A percentile compares a stretch with the other conserved stretches of the same genome.
Evolutionary conservation across 2,888 invertebrate species (phyloP).

Genomic region (Meteorus cinctellus): DNA sequence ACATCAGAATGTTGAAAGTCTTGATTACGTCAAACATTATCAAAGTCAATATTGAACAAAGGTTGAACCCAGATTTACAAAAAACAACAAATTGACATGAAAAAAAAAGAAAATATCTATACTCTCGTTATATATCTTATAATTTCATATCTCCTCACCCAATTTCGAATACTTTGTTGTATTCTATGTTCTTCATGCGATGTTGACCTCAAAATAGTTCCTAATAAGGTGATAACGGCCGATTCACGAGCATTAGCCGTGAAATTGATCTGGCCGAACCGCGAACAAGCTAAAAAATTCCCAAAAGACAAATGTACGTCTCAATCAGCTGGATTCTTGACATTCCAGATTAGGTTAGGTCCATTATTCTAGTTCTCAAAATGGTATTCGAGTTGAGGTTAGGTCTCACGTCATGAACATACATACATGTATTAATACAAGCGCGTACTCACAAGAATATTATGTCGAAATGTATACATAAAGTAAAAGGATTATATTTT

Average conservation of each 20-base stretch:
- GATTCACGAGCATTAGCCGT: too few relatives aligned
- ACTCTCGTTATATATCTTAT: too few relatives aligned
- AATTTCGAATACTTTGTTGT: too few relatives aligned
- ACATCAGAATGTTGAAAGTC: background rate
- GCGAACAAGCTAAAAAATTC: background rate
- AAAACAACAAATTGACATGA: background rate
- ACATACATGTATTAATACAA: too few relatives aligned
- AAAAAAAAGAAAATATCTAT: background rate
- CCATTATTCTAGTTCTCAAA: background rate
- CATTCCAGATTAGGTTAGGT: conserved; percentile 1
- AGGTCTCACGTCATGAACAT: background rate
- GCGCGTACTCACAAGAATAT: too few relatives aligned
- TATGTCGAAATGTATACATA: too few relatives aligned
- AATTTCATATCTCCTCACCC: too few relatives aligned
- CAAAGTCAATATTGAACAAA: background rate
- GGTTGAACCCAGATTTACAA: background rate
- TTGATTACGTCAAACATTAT: background rate
- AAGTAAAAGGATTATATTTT: too few relatives aligned
- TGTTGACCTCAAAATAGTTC: too few relatives aligned
- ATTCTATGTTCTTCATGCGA: too few relatives aligned
- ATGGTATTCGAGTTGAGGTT: background rate
- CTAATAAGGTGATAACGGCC: too few relatives aligned
- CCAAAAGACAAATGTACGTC: background rate
- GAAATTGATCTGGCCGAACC: too few relatives aligned
- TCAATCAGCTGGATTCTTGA: conserved; percentile 3